Evolutionary conservation across 2,888 invertebrate species (phyloP).

Genomic region (Lasioglossum lativentre): DNA sequence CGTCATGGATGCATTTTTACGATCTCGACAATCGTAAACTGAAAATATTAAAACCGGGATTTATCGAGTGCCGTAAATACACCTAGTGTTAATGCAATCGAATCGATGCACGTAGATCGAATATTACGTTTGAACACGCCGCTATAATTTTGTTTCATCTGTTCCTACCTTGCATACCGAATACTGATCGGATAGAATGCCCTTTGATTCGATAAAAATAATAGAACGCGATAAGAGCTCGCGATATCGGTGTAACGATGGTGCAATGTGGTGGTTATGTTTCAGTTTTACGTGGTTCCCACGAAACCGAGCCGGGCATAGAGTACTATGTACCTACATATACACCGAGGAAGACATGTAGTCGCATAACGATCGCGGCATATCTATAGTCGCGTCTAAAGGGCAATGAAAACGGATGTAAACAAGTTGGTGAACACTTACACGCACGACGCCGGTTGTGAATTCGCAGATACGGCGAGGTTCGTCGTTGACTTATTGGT

Average conservation of each 20-base stretch:
- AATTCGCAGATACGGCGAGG: constrained; percentile 49
- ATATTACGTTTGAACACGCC: not conserved
- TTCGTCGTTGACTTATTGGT: constrained; percentile 61
- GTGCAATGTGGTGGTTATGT: not conserved
- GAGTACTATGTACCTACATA: too few species aligned
- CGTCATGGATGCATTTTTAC: too few species aligned
- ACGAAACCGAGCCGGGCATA: not conserved
- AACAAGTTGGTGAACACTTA: constrained; percentile 58
- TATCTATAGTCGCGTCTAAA: not conserved
- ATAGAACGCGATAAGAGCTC: not conserved
- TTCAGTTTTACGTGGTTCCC: not conserved
- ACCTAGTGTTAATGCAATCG: too few species aligned
- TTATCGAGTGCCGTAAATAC: too few species aligned
- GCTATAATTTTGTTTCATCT: not conserved
- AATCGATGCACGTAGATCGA: not conserved
- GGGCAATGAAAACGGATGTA: constrained; percentile 47
- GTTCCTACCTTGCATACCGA: not conserved
- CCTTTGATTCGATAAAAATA: not conserved
- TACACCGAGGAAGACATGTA: not conserved
- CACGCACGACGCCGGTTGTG: constrained; percentile 38
- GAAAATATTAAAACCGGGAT: too few species aligned
- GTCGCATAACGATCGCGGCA: constrained; percentile 9
- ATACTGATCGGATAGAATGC: not conserved
- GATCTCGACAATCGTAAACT: too few species aligned
- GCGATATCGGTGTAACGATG: not conserved